Evolutionary conservation across 2,113 vertebrate species (phyloP), one percentile per base, ranked within the genome.

Genomic region (Xerus inauris): DNA sequence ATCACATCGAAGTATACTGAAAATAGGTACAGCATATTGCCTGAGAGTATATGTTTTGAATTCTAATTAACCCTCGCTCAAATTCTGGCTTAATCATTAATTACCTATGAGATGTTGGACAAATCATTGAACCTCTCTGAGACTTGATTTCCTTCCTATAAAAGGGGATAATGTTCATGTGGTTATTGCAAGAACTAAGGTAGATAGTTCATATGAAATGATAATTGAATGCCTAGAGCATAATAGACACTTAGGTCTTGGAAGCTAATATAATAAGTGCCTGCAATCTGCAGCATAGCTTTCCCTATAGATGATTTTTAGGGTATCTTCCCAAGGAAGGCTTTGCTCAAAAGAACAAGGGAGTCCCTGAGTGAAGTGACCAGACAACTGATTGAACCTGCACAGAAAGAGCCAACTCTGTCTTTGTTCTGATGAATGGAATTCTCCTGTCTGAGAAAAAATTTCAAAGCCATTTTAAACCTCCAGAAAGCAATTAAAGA

Each of bases 401-500:
- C 19, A 20, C 4, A 49, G 8, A 22, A 91, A 89, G 47, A 45
- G n/a, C 40, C 90, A 71, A 40, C 20, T 2, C 59, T 45, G 45
- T 49, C 84, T 92, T 91, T 86, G 71, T 26, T 97, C 24, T 91
- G 49, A 80, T 65, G 47, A 96, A 86, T 83, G 28, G 75, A 88
- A 77, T 13, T 40, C 35, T 87, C 14, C 6, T 93, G 38, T 75
- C 72, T 69, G 49, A 92, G 64, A 84, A 92, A 83, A 92, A 93
- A 76, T 51, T 69, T 91, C 88, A 93, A 86, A 97, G 38, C 42
- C 80, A 92, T 91, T 49, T 64, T 69, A 75, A 95, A 95, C 19
- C n/a, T 95, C 47, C 89, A 88, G 96, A 97, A 97, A 79, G 5
- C 40, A 54, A 81, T 97, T 97, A 96, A 96, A 94, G 49, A 81